These are phyloP conservation scores for Helicolenus hilgendorfi DNA, from an alignment of 2,797 vertebrate genomes.

Conservation along the genomic window DNA sequence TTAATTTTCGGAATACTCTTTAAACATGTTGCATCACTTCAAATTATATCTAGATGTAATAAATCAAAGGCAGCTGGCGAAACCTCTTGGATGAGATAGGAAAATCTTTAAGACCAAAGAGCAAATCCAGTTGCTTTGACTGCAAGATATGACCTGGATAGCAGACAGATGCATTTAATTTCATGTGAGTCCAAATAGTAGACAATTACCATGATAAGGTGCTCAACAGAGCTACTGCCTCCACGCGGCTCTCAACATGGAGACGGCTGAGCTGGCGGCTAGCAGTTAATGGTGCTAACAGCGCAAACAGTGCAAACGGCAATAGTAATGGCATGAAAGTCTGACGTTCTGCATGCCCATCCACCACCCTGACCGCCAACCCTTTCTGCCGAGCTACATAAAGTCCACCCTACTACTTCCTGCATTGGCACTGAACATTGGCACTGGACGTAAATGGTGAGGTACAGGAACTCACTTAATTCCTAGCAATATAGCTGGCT, in stretches of 20 bases:
- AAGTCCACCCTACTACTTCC: neutral
- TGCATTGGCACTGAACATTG: neutral
- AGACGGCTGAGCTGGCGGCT: neutral
- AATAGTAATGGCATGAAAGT: neutral
- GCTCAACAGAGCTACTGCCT: neutral
- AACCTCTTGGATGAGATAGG: neutral
- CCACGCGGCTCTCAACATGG: neutral
- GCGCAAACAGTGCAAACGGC: neutral
- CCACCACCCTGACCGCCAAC: neutral
- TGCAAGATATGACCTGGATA: constrained; percentile 3
- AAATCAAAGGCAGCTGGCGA: constrained; percentile 44
- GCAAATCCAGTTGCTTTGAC: neutral
- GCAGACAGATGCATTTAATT: neutral
- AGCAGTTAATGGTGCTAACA: neutral
- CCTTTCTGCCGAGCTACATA: no score
- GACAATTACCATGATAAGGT: neutral
- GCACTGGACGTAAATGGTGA: neutral
- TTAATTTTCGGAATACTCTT: constrained; percentile 45
- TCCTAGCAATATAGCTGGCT: neutral
- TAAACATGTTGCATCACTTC: constrained; percentile 60
- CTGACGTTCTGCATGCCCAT: neutral
- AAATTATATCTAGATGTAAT: constrained; percentile 31
- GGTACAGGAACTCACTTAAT: neutral
- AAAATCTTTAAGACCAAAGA: constrained; percentile 24
- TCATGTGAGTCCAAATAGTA: neutral